Conservation (phyloP, 1,140 invertebrate species). For the Caenorhabditis elegans region WBcel235 BX284604.4:8003501-8004000, state of each 20-base stretch:
- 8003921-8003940: not conserved
- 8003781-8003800: too few species aligned
- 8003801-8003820: too few species aligned
- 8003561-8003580: constrained; percentile 26
- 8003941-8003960: not conserved
- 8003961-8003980: not conserved
- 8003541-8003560: too few species aligned
- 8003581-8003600: constrained; percentile 16
- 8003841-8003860: too few species aligned
- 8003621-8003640: constrained; percentile 30
- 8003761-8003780: not conserved
- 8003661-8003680: not conserved
- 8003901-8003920: not conserved
- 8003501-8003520: not conserved
- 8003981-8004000: not conserved
- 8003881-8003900: too few species aligned
- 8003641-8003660: not conserved
- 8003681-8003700: not conserved
- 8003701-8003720: not conserved
- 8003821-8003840: too few species aligned
- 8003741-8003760: constrained; percentile 3
- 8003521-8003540: not conserved
- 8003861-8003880: too few species aligned
- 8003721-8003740: constrained; percentile 15
- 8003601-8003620: constrained; percentile 28